Evolutionary conservation across 2,797 vertebrate species (phyloP).

Genomic region (Loris lydekkerianus): DNA sequence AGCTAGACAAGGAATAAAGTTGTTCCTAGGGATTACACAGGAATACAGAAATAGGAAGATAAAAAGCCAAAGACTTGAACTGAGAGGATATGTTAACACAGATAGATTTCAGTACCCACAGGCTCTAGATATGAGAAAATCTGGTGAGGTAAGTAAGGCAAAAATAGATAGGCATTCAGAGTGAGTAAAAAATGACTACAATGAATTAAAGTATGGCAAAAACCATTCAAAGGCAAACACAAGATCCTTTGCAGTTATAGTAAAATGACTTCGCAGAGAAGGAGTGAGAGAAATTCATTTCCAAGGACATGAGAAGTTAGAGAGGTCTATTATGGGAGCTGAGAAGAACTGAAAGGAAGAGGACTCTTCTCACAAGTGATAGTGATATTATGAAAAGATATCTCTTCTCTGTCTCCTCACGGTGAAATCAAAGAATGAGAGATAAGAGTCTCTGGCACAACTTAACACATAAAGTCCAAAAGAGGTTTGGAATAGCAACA

Average conservation of each 20-base stretch:
- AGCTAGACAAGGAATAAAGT: background rate
- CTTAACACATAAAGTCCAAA: conserved; percentile 10
- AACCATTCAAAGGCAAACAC: conserved; percentile 27
- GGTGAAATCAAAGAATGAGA: conserved; percentile 22
- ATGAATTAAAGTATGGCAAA: conserved; percentile 5
- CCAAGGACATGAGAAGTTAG: conserved; percentile 42
- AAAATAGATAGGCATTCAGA: background rate
- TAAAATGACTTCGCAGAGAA: conserved; percentile 46
- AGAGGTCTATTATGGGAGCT: background rate
- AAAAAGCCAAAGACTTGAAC: conserved; percentile 12
- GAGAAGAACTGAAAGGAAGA: background rate
- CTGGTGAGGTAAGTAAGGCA: background rate
- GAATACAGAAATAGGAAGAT: conserved; percentile 32
- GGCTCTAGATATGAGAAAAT: conserved; percentile 34
- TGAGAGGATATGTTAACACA: background rate
- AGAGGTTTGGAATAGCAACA: conserved; percentile 47
- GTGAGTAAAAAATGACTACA: conserved; percentile 23
- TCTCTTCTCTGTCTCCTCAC: background rate
- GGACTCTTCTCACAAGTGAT: background rate
- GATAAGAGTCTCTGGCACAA: conserved; percentile 15
- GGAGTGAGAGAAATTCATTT: conserved; percentile 47
- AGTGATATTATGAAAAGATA: background rate
- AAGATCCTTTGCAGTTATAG: conserved; percentile 56
- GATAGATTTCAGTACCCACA: background rate
- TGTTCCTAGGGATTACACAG: conserved; percentile 2